phyloP scores from a whole-genome alignment of 2,888 invertebrate species.

The Drosophila merina region DNA sequence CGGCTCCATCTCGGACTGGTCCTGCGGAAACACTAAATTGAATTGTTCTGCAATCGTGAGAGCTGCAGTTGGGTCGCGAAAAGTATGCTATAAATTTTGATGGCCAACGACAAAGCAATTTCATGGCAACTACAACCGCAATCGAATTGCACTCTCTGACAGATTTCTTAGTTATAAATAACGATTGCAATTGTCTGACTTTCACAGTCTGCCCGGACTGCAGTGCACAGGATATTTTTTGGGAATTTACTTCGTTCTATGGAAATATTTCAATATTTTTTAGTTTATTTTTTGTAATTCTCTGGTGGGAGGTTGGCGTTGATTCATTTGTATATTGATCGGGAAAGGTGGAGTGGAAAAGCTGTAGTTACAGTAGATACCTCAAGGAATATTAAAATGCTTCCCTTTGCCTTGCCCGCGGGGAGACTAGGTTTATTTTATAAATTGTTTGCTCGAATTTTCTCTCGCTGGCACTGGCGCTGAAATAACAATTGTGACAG shows the following conservation, averaged over 20 bases:
- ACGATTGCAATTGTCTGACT: constrained; percentile 31
- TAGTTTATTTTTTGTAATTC: not conserved
- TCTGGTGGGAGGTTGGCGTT: constrained; percentile 6
- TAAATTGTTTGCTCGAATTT: constrained; percentile 30
- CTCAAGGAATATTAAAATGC: not conserved
- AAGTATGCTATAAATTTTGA: constrained; percentile 59
- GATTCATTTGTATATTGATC: constrained; percentile 33
- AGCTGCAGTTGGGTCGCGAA: constrained; percentile 5
- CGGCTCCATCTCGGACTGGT: not conserved
- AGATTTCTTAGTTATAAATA: constrained; percentile 52
- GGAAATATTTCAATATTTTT: not conserved
- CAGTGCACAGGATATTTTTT: constrained; percentile 13
- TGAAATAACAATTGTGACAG: constrained; percentile 44
- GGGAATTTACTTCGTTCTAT: not conserved
- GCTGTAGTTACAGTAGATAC: constrained; percentile 7
- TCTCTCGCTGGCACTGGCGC: constrained; percentile 10
- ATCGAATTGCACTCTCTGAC: constrained; percentile 44
- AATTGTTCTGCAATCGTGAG: constrained; percentile 11
- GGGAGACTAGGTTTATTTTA: constrained; percentile 20
- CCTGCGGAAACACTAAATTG: constrained; percentile 35
- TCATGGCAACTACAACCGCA: constrained; percentile 32
- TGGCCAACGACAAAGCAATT: constrained; percentile 47
- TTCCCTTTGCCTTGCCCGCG: not conserved
- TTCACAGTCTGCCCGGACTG: not conserved
- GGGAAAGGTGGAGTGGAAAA: not conserved